Evolutionary conservation across 2,888 invertebrate species (phyloP).

Genomic region (Dicranocentrus wangi): DNA sequence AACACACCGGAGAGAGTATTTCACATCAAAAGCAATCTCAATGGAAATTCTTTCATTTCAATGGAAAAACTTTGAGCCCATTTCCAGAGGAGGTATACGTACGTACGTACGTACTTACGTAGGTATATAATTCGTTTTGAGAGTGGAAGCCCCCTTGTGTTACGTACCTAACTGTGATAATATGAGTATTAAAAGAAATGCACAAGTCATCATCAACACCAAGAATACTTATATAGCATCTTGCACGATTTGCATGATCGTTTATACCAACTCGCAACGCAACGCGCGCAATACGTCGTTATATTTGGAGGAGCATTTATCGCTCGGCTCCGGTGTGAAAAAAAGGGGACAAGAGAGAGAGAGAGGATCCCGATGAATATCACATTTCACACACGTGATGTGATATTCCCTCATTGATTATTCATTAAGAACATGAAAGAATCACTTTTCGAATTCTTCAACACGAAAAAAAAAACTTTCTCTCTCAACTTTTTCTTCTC

Average conservation of each 20-base stretch:
- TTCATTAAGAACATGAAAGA: conserved; percentile 40
- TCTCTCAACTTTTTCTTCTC: not conserved
- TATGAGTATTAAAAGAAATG: too few species aligned
- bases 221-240: conserved; percentile 17
- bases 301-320: conserved; percentile 1
- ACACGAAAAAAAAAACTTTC: not conserved
- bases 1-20: conserved; percentile 30
- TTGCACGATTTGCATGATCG: conserved; percentile 26
- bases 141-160: too few species aligned
- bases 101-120: not conserved
- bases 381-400: conserved; percentile 14
- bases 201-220: conserved; percentile 12
- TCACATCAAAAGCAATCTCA: conserved; percentile 52
- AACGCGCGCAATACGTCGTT: too few species aligned
- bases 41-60: conserved; percentile 56
- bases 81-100: not conserved
- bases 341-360: conserved; percentile 26
- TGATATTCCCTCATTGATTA: conserved; percentile 43
- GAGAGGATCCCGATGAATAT: conserved; percentile 22
- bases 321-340: not conserved
- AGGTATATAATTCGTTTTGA: too few species aligned
- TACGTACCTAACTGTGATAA: too few species aligned
- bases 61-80: conserved; percentile 47
- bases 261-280: conserved; percentile 36
- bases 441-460: conserved; percentile 2